Percentiles rank a stretch among this genome's conserved stretches.
Evolutionary conservation across 35 echinoderm and acorn worm species (phyloP).

Genomic region (Chiridota heheva): DNA sequence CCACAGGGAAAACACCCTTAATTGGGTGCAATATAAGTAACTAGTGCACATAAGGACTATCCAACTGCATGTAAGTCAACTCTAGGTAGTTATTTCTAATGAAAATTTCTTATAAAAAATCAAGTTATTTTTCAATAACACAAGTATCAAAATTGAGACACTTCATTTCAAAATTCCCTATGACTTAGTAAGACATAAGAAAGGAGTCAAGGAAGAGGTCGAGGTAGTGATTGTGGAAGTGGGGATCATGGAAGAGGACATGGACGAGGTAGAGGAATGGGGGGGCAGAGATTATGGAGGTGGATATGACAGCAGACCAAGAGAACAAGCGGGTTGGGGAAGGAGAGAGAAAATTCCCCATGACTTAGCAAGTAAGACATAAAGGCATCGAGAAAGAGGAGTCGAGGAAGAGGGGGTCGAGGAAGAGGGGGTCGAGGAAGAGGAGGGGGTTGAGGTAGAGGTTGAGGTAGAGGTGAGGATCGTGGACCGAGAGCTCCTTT

Average conservation of each 20-base stretch:
- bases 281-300: background rate
- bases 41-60: no score
- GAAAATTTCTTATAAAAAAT: no score
- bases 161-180: no score
- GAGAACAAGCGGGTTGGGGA: constrained; percentile 30
- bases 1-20: no score
- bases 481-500: background rate
- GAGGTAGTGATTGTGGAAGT: constrained; percentile 40
- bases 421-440: background rate
- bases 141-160: no score
- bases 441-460: background rate
- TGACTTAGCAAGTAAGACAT: background rate
- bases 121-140: no score
- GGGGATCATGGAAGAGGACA: constrained; percentile 22
- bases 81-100: no score
- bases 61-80: no score
- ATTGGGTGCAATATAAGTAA: no score
- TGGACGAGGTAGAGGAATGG: constrained; percentile 30
- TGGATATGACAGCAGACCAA: background rate
- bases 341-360: background rate
- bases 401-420: background rate
- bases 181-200: no score
- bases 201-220: constrained; percentile 33
- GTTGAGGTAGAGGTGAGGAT: background rate
- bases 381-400: no score